Percentiles rank a stretch among this genome's conserved stretches.
Conservation (phyloP, 2,797 vertebrate species). For the Ficedula albicollis region DNA sequence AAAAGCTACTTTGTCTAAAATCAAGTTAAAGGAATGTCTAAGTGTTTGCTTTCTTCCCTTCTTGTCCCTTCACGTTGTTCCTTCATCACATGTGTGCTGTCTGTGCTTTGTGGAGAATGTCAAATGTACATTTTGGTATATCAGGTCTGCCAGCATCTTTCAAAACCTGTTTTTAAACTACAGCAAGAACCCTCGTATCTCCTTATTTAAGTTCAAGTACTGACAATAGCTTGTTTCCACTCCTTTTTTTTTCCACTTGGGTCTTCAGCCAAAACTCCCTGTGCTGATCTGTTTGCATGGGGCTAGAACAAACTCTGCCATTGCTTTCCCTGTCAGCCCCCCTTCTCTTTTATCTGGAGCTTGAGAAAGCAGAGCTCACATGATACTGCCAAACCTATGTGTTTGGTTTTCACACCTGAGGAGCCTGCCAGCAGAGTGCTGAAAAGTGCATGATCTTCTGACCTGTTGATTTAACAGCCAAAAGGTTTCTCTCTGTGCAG, state of each 20-base stretch:
- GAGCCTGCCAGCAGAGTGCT: not conserved
- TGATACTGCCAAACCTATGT: not conserved
- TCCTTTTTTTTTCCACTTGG: not conserved
- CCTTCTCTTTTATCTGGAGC: not conserved
- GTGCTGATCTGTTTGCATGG: not conserved
- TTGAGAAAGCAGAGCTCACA: not conserved
- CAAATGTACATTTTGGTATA: not conserved
- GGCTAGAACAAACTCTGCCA: not conserved
- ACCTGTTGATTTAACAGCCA: not conserved
- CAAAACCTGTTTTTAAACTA: not conserved
- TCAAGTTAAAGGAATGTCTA: not conserved
- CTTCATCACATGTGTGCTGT: not conserved
- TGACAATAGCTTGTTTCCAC: not conserved
- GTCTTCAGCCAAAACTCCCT: not conserved
- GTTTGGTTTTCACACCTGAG: conserved; percentile 11
- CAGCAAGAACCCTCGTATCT: not conserved
- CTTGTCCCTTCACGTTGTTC: not conserved
- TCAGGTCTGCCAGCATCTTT: not conserved
- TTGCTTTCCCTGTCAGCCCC: not conserved
- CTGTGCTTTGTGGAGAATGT: not conserved
- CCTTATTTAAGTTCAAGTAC: not conserved
- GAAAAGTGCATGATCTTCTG: not conserved
- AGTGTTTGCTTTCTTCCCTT: not conserved
- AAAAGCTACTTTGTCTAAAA: not conserved
- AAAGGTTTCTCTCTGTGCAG: not conserved